Evolutionary conservation across 2,888 invertebrate genomes (phyloP), one percentile per base, ranked within the genome.

Genomic region (Prosapia bicincta): DNA sequence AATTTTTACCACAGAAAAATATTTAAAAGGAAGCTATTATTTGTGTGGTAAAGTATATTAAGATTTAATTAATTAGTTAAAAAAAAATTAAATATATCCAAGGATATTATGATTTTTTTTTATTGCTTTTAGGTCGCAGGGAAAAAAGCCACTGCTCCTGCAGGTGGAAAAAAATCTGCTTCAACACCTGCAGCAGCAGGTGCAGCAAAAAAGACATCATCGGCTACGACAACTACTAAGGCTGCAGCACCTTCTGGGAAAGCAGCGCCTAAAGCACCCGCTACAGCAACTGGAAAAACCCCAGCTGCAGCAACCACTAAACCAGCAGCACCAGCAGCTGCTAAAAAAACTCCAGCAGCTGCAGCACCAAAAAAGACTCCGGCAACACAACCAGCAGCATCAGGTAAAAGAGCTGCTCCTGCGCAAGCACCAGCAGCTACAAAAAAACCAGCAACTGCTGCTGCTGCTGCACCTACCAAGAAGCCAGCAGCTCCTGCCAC

Each of bases 321-420:
- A 30, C 30, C 77, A 10, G 83, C 82, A 68, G 81, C 83, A 24
- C 77, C 78, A 25, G 84, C 83, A 66, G 81, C 84, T 5, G 77
- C 78, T 38, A 88, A 88, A 82, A 87, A 88, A 82, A 86, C 86
- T 82, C 81, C 82, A 28, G 76, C 81, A 38, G 80, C 79, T 30
- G 78, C 81, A 68, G 74, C 78, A 13, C 68, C 78, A 13, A 76
- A 79, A 20, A 74, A 79, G 20, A 74, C 79, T 10, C 77, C 79
- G 7, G 76, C 79, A 28, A 74, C 78, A 10, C 67, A 76, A 26
- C 74, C 74, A 28, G 74, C 77, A 30, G 74, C 80, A 9, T 76
- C 76, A 10, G n/a, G n/a, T n/a, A 28, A 66, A 7, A 75, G 79
- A 32, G 77, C 81, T 23, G 69, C 80, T 24, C 78, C 80, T 28